Evolutionary conservation across 2,888 invertebrate genomes (phyloP), one percentile per base, ranked within the genome.

Genomic region (Beris chalybata): DNA sequence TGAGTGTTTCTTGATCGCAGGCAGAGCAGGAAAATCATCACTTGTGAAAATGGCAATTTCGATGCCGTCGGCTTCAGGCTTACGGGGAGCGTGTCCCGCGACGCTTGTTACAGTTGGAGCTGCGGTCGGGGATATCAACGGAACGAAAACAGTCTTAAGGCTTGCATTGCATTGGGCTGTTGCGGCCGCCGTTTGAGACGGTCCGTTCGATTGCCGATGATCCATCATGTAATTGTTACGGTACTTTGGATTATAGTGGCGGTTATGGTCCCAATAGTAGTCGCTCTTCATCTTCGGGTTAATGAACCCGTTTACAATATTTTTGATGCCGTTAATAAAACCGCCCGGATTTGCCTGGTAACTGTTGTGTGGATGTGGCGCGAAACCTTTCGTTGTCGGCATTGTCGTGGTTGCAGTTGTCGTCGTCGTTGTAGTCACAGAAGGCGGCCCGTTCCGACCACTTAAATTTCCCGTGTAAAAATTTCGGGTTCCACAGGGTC

Each of bases 21-120:
- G 71, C 30, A 73, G 65, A 52, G 70, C 73, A 7, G 72, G 72
- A 15, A 73, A 73, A 45, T 71, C 72, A 22, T 73, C 73, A 32
- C 70, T 68, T 43, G 67, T 68, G 15, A 71, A 70, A 44, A 73
- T 69, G 13, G 73, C 68, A 31, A 71, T 58, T 52, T 52, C 69
- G 15, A 69, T 56, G 22, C 12, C 7, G 22, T 29, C 30, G 30
- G 47, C 32, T 3, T 13, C 38, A 50, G 50, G 5, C 7, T 13
- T 6, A 9, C 30, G n/a, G 5, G 58, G 3, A 4, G 38, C 38
- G 15, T 44, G 11, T 47, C 7, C 13, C 15, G 6, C 13, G 13
- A 47, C 11, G 3, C 5, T 11, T 47, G 47, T 5, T 15, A 12
- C 9, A 9, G 5, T n/a, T 11, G 9, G 11, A 3, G 48, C 5